phyloP scores from a whole-genome alignment of 2,888 invertebrate genomes.

The Eupithecia inturbata region DNA sequence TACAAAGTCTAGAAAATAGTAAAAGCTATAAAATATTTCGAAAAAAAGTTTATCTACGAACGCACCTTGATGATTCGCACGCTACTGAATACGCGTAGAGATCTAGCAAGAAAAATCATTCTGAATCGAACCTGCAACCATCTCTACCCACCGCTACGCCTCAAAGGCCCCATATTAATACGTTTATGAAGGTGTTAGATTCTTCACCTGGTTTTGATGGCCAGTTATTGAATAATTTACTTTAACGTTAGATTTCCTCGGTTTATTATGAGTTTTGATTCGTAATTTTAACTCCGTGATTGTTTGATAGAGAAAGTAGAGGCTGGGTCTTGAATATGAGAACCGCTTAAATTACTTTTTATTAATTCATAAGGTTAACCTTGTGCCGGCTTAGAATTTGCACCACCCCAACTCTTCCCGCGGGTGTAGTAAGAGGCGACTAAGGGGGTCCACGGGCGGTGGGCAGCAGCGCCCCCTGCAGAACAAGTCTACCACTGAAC shows the following conservation, averaged over 20 bases:
- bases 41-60: too few relatives aligned
- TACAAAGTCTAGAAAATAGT: too few relatives aligned
- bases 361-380: too few relatives aligned
- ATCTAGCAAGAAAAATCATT: background rate
- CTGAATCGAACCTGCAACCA: background rate
- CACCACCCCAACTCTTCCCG: too few relatives aligned
- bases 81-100: background rate
- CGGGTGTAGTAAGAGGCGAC: too few relatives aligned
- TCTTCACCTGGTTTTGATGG: conserved; percentile 42
- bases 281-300: conserved; percentile 30
- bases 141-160: background rate
- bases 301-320: conserved; percentile 13
- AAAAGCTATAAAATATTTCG: too few relatives aligned
- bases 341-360: too few relatives aligned
- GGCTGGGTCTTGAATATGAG: background rate
- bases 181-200: conserved; percentile 43
- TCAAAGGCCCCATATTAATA: background rate
- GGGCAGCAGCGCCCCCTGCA: too few relatives aligned
- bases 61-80: background rate
- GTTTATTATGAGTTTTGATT: conserved; percentile 52
- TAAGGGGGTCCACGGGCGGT: too few relatives aligned
- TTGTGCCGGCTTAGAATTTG: too few relatives aligned
- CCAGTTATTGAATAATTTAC: conserved; percentile 48
- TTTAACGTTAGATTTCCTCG: conserved; percentile 45
- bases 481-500: too few relatives aligned